These are phyloP conservation scores for Drosophila littoralis DNA, from an alignment of 1,140 invertebrate genomes.

Conservation along the genomic window DNA sequence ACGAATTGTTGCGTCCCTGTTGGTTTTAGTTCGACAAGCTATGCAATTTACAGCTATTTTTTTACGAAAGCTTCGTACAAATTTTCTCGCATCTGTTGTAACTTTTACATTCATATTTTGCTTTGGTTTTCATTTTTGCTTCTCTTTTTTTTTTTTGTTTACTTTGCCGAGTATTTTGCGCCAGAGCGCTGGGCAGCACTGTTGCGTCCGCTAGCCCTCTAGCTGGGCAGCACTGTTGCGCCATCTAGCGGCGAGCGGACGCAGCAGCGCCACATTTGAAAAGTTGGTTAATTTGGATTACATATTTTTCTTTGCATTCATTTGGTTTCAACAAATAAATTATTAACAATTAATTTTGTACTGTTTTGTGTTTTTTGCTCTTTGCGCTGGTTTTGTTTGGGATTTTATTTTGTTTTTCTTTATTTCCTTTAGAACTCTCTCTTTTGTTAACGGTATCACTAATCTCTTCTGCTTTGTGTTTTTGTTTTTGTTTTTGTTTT, in stretches of 20 bases:
- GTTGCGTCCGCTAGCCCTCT: not conserved
- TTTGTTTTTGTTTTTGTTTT: slow-evolving; percentile 18
- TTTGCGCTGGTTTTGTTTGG: slow-evolving; percentile 26
- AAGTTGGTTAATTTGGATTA: slow-evolving; percentile 18
- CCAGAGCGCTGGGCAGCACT: not conserved
- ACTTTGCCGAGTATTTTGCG: slow-evolving; percentile 8
- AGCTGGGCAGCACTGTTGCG: slow-evolving; percentile 2
- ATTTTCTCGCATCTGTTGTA: slow-evolving; percentile 77
- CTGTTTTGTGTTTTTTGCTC: slow-evolving; percentile 56
- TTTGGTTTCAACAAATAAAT: slow-evolving; percentile 68
- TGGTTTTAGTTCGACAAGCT: slow-evolving; percentile 58
- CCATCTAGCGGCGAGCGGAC: not conserved
- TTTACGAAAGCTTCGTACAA: slow-evolving; percentile 54
- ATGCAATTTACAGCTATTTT: slow-evolving; percentile 72
- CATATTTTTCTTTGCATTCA: slow-evolving; percentile 35
- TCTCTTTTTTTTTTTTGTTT: slow-evolving; percentile 3
- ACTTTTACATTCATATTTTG: not conserved
- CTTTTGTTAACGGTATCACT: slow-evolving; percentile 75
- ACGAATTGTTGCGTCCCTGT: slow-evolving; percentile 69
- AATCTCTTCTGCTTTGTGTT: slow-evolving; percentile 58
- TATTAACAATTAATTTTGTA: slow-evolving; percentile 77
- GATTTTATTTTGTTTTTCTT: slow-evolving; percentile 7
- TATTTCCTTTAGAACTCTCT: slow-evolving; percentile 45
- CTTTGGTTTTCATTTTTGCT: slow-evolving; percentile 12
- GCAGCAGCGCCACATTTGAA: slow-evolving; percentile 1